Evolutionary conservation across 2,797 vertebrate species (phyloP).

Genomic region (Scomberomorus guttatus): DNA sequence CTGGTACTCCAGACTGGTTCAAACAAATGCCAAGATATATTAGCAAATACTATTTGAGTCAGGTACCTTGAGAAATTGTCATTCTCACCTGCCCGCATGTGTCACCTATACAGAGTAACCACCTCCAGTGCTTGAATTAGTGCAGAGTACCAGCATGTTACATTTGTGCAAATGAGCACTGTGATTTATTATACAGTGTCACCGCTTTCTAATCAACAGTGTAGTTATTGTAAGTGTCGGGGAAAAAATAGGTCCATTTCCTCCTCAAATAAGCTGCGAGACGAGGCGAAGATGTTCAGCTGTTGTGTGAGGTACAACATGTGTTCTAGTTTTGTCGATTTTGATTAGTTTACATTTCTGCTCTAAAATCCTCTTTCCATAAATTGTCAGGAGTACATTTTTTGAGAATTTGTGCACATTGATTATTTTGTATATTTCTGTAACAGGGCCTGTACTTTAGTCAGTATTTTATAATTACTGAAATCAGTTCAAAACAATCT

Average conservation of each 20-base stretch:
- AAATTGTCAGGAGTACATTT: too few relatives aligned
- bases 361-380: too few relatives aligned
- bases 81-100: slow-evolving; percentile 26
- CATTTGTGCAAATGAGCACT: not conserved
- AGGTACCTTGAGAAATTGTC: slow-evolving; percentile 17
- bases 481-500: not conserved
- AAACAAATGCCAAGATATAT: slow-evolving; percentile 23
- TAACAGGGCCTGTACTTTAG: not conserved
- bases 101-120: slow-evolving; percentile 15
- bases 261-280: not conserved
- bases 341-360: too few relatives aligned
- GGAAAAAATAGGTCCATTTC: not conserved
- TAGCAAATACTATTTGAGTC: slow-evolving; percentile 30
- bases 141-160: not conserved
- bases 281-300: not conserved
- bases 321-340: not conserved
- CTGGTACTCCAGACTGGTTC: slow-evolving; percentile 33
- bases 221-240: not conserved
- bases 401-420: too few relatives aligned
- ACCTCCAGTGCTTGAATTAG: slow-evolving; percentile 5
- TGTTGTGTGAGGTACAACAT: not conserved
- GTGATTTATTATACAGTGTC: not conserved
- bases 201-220: not conserved
- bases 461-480: not conserved
- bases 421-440: not conserved